Evolutionary conservation across 2,888 invertebrate genomes (phyloP), one percentile per base, ranked within the genome.

Genomic region (Xestoiulus laeticollis): DNA sequence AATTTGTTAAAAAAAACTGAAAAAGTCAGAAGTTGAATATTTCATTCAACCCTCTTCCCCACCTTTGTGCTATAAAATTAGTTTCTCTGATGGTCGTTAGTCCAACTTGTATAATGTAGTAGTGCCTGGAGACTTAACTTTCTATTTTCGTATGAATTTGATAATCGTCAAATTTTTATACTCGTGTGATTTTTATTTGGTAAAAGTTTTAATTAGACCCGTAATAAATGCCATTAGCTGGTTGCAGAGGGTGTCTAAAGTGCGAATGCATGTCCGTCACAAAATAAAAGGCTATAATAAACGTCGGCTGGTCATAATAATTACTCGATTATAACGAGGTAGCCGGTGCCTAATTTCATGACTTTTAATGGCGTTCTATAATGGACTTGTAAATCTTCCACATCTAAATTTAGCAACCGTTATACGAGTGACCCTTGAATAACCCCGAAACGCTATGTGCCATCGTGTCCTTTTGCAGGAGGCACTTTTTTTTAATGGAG

Each of bases 301-400:
- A 59, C 53, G n/a, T 2, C 53, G 12, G 53, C 53, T 59, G 53
- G n/a, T 59, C 16, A 59, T 59, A 59, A 59, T 59, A 59, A 59
- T 59, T 59, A 59, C 53, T 59, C 53, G 53, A 19, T 59, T n/a
- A 59, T 59, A 59, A 59, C 53, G 53, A 59, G 53, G 53, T 59
- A 59, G 53, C n/a, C n/a, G 53, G 19, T 59, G 53, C 53, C 53
- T 59, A 59, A 59, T 59, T 59, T 59, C 53, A 59, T 59, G n/a
- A 59, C 53, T 59, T 59, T 59, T 59, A 59, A 59, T 59, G 53
- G 53, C 53, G 53, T 59, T n/a, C 53, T 59, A n/a, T n/a, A 59
- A 59, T 59, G 53, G 53, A 59, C 53, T 59, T 59, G 53, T 59
- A 59, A 59, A 59, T 59, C n/a, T 59, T 59, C 3, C 12, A 5